Conservation (phyloP, 2,888 invertebrate species). For the Isoperla grammatica region DNA sequence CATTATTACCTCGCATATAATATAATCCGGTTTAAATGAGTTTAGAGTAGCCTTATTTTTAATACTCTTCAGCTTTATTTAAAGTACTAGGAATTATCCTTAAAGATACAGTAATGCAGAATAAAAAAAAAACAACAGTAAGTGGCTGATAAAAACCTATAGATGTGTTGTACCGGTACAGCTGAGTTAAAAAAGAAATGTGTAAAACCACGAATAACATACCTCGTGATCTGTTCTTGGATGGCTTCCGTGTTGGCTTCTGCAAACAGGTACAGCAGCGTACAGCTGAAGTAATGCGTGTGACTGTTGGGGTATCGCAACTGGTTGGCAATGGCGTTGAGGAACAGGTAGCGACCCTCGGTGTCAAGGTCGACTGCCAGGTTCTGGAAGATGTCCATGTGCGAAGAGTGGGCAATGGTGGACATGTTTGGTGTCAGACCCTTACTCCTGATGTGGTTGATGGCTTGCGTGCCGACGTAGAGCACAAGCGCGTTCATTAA, state of each 20-base stretch:
- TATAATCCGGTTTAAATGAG: no score
- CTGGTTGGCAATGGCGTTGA: conserved; percentile 98
- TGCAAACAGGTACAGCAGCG: conserved; percentile 92
- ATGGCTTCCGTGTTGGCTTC: conserved; percentile 97
- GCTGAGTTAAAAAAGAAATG: no score
- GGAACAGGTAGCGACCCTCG: conserved; percentile 91
- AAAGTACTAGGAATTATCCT: no score
- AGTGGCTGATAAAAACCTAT: no score
- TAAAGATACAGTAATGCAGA: no score
- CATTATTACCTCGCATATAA: no score
- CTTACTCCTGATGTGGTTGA: conserved; percentile 83
- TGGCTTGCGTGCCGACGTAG: conserved; percentile 97
- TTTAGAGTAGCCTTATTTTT: no score
- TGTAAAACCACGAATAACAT: neutral
- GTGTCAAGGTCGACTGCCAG: conserved; percentile 96
- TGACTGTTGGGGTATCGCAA: conserved; percentile 98
- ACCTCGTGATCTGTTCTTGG: conserved; percentile 92
- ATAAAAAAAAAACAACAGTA: no score
- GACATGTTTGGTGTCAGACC: conserved; percentile 91
- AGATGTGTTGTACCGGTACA: no score
- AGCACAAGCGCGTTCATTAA: conserved; percentile 96
- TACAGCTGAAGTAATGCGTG: conserved; percentile 99
- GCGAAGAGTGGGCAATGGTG: conserved; percentile 97
- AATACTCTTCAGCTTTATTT: no score
- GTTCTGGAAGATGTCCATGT: conserved; percentile 99